These are phyloP conservation scores for Hesperia comma DNA, from an alignment of 2,888 invertebrate species.

Conservation along the genomic window DNA sequence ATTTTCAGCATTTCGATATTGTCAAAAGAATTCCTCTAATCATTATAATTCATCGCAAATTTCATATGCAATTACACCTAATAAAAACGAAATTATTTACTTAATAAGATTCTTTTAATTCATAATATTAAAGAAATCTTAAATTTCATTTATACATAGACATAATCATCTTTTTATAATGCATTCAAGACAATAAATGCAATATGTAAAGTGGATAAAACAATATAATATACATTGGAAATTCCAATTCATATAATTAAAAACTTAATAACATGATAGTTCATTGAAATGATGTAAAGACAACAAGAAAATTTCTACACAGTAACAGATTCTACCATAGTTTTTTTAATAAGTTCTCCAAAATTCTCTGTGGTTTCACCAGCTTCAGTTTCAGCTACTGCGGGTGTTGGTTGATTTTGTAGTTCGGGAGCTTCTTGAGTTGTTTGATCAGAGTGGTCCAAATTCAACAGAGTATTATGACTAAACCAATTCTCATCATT, in stretches of 20 bases:
- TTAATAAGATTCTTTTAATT: slow-evolving; percentile 24
- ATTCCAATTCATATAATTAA: slow-evolving; percentile 73
- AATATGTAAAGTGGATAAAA: slow-evolving; percentile 28
- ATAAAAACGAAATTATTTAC: slow-evolving; percentile 37
- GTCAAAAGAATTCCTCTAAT: too few relatives aligned
- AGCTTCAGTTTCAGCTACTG: slow-evolving; percentile 52
- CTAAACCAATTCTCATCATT: slow-evolving; percentile 81
- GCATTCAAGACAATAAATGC: slow-evolving; percentile 33
- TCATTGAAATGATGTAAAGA: slow-evolving; percentile 69
- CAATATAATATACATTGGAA: slow-evolving; percentile 47
- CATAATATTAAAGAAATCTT: slow-evolving; percentile 29
- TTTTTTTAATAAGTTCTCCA: slow-evolving; percentile 96
- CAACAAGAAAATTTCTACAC: slow-evolving; percentile 86
- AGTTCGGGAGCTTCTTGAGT: slow-evolving; percentile 65
- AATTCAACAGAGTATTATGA: slow-evolving; percentile 70
- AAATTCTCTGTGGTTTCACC: slow-evolving; percentile 87
- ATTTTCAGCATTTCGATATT: too few relatives aligned
- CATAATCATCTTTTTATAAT: slow-evolving; percentile 20
- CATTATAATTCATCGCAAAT: too few relatives aligned
- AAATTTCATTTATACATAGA: slow-evolving; percentile 19
- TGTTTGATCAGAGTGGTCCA: slow-evolving; percentile 69
- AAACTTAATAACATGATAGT: slow-evolving; percentile 75
- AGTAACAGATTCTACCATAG: slow-evolving; percentile 95
- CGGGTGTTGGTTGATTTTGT: slow-evolving; percentile 51
- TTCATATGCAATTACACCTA: background rate